Evolutionary conservation across 2,888 invertebrate species (phyloP).

Genomic region (Tanytarsus gracilentus): DNA sequence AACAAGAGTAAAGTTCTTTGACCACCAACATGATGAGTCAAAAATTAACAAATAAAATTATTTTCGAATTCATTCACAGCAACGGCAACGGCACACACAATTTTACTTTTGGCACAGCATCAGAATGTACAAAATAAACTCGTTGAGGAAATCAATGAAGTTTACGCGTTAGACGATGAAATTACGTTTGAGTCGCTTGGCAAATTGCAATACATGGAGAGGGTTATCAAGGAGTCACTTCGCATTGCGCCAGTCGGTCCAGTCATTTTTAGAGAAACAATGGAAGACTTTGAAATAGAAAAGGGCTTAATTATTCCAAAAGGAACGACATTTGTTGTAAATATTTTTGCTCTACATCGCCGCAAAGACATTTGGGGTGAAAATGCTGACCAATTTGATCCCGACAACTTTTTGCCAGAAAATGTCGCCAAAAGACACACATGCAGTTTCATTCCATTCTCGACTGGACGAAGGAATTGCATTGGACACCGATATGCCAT

Average conservation of each 20-base stretch:
- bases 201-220: conserved; percentile 23
- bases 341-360: conserved; percentile 41
- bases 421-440: conserved; percentile 38
- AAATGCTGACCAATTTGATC: conserved; percentile 37
- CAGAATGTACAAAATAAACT: conserved; percentile 22
- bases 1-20: too few relatives aligned
- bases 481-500: conserved; percentile 33
- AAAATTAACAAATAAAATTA: background rate
- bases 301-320: conserved; percentile 34
- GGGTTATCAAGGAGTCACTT: conserved; percentile 20
- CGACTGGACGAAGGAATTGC: conserved; percentile 35
- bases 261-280: conserved; percentile 21
- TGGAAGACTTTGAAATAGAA: conserved; percentile 20
- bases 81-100: conserved; percentile 17
- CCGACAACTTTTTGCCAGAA: conserved; percentile 39
- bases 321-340: conserved; percentile 38
- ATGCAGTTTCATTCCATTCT: conserved; percentile 39
- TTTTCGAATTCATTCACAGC: background rate
- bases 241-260: conserved; percentile 20
- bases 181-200: conserved; percentile 20
- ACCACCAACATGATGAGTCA: too few relatives aligned
- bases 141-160: conserved; percentile 24
- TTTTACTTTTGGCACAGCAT: conserved; percentile 20
- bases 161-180: conserved; percentile 16
- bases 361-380: conserved; percentile 38